A percentile compares a stretch with the other conserved stretches of the same genome.
Evolutionary conservation across 2,113 vertebrate genomes (phyloP).

Genomic region (Todiramphus saurophagus): DNA sequence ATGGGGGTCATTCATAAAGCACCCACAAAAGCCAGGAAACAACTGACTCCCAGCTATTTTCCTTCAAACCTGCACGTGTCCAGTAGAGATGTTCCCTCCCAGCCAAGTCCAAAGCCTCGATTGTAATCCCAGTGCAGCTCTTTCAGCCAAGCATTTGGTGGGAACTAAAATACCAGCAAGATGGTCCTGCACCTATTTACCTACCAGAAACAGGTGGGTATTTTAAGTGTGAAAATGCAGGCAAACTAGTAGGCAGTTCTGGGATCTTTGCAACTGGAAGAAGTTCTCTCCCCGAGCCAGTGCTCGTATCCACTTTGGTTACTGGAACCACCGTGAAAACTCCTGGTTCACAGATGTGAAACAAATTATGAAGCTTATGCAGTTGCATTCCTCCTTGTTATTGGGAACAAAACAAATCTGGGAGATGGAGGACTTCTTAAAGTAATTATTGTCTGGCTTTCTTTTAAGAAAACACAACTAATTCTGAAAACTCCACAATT

Average conservation of each 20-base stretch:
- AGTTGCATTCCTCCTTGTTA: conserved; percentile 66
- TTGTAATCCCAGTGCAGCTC: background rate
- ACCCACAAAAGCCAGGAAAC: background rate
- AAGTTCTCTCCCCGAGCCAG: background rate
- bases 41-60: background rate
- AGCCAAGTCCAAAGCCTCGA: background rate
- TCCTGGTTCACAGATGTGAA: conserved; percentile 63
- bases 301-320: conserved; percentile 23
- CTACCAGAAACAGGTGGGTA: conserved; percentile 32
- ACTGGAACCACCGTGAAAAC: conserved; percentile 36
- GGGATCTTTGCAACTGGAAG: background rate
- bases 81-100: background rate
- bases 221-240: background rate
- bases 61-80: background rate
- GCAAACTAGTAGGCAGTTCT: background rate
- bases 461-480: conserved; percentile 15
- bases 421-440: conserved; percentile 46
- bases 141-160: conserved; percentile 9
- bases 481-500: conserved; percentile 51
- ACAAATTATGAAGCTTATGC: conserved; percentile 26
- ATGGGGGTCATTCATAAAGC: accelerated
- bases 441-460: conserved; percentile 50
- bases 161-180: background rate
- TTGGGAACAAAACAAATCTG: conserved; percentile 64
- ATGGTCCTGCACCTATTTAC: background rate